A percentile compares a stretch with the other conserved stretches of the same genome.
Conservation (phyloP, 2,888 invertebrate species). For the Lottia gigantea region DNA sequence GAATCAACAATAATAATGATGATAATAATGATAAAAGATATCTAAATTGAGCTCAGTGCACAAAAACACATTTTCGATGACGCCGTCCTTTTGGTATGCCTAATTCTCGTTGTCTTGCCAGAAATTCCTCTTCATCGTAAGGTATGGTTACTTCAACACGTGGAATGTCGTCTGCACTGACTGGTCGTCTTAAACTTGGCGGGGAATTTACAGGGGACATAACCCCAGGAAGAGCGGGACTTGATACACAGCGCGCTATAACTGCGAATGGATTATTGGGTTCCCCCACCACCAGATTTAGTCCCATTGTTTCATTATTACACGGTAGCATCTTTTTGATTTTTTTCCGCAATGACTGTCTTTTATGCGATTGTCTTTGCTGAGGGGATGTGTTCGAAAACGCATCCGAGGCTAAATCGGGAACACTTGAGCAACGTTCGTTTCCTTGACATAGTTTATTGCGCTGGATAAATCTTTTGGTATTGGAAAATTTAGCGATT, state of each 20-base stretch:
- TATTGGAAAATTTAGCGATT: constrained; percentile 74
- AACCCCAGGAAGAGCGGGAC: constrained; percentile 50
- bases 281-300: constrained; percentile 20
- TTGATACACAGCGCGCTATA: constrained; percentile 55
- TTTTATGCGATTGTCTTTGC: constrained; percentile 32
- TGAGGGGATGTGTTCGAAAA: constrained; percentile 26
- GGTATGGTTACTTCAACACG: constrained; percentile 48
- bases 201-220: constrained; percentile 32
- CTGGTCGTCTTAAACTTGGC: constrained; percentile 39
- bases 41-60: not conserved
- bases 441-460: constrained; percentile 45
- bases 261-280: constrained; percentile 48
- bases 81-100: not conserved
- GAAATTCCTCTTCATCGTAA: constrained; percentile 26
- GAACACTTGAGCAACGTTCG: constrained; percentile 74
- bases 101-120: not conserved
- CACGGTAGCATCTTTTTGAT: constrained; percentile 50
- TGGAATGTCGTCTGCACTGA: constrained; percentile 51
- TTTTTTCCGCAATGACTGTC: constrained; percentile 44
- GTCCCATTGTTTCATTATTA: constrained; percentile 26
- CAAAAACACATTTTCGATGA: not conserved
- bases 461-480: constrained; percentile 58
- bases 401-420: constrained; percentile 56
- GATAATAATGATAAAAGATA: too few species aligned
- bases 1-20: too few species aligned